Evolutionary conservation across 2,888 invertebrate genomes (phyloP).

Genomic region (Drepanosiphum platanoidis): DNA sequence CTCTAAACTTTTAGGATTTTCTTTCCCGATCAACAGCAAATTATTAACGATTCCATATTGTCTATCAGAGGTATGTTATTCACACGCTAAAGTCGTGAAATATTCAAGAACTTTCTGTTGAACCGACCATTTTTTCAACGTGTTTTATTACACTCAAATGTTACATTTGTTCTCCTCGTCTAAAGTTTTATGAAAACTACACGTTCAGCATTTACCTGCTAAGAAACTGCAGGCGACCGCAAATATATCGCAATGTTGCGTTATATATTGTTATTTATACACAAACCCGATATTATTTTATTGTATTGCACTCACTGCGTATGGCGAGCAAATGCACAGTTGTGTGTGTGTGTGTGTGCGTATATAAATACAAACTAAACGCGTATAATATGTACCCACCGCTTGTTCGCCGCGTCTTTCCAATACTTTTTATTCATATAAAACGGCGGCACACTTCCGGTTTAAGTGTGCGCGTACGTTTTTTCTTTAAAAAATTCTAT

Average conservation of each 20-base stretch:
- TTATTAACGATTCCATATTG: too few species aligned
- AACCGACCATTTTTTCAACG: too few species aligned
- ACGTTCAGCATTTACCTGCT: too few species aligned
- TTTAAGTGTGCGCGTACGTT: constrained; percentile 43
- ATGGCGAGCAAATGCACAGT: background rate
- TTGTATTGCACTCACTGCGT: background rate
- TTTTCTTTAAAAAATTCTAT: constrained; percentile 38
- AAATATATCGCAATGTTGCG: background rate
- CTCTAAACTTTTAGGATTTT: too few species aligned
- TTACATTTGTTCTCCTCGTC: too few species aligned
- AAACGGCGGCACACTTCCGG: constrained; percentile 61
- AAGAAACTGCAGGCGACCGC: background rate
- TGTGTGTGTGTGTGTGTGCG: background rate
- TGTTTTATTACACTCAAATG: too few species aligned
- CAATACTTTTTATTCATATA: constrained; percentile 39
- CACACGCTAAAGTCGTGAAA: too few species aligned
- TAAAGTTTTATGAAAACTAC: too few species aligned
- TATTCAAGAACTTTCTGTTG: too few species aligned
- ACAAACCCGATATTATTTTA: background rate
- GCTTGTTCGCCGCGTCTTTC: constrained; percentile 29
- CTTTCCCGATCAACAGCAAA: too few species aligned
- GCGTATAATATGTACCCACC: background rate
- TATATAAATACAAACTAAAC: background rate
- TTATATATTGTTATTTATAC: background rate
- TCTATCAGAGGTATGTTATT: too few species aligned